Evolutionary conservation across 1,140 invertebrate species (phyloP).

Genomic region (Trachelipus rathkii): DNA sequence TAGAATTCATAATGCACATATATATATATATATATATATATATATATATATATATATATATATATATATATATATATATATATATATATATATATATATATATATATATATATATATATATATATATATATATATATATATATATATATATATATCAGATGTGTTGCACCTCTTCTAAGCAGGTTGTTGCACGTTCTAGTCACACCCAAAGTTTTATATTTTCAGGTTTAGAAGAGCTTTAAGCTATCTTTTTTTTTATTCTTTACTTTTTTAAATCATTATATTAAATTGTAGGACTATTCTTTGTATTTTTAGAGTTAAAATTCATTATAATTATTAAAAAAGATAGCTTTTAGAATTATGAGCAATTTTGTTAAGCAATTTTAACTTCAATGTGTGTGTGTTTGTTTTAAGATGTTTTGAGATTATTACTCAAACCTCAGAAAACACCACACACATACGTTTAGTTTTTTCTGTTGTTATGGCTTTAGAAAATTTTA

Average conservation of each 20-base stretch:
- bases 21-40: background rate
- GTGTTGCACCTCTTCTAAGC: conserved; percentile 19
- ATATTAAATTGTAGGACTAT: too few relatives aligned
- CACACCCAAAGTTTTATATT: conserved; percentile 18
- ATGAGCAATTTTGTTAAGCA: too few relatives aligned
- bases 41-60: background rate
- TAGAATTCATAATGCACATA: too few relatives aligned
- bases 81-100: conserved; percentile 9
- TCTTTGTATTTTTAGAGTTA: too few relatives aligned
- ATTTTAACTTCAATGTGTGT: too few relatives aligned
- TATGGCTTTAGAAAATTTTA: conserved; percentile 7
- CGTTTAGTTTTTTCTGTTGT: background rate
- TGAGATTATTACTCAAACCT: too few relatives aligned
- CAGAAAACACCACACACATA: too few relatives aligned
- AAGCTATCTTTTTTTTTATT: background rate
- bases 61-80: conserved; percentile 4
- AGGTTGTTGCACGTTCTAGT: conserved; percentile 28
- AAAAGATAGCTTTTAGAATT: too few relatives aligned
- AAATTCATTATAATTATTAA: too few relatives aligned
- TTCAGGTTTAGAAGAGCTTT: background rate
- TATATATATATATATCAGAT: conserved; percentile 3
- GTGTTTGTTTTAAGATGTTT: too few relatives aligned
- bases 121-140: conserved; percentile 21
- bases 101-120: conserved; percentile 17
- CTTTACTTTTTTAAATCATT: too few relatives aligned